These are phyloP conservation scores for Bufo bufo DNA, from an alignment of 2,113 vertebrate genomes.

Conservation along the genomic window DNA sequence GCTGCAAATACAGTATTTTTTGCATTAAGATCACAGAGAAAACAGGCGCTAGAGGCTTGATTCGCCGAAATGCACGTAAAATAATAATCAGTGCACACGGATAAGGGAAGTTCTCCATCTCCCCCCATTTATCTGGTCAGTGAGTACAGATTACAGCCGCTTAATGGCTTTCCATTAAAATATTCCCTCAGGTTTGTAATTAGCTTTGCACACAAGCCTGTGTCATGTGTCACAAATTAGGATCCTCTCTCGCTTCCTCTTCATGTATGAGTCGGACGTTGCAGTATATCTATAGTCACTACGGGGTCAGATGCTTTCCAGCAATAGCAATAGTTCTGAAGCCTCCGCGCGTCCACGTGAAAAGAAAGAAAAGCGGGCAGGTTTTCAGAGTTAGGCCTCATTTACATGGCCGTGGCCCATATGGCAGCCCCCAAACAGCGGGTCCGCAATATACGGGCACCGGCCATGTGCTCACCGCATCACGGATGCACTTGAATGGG, in stretches of 20 bases:
- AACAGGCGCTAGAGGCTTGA: neutral
- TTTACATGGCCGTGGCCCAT: too few relatives aligned
- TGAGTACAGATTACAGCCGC: neutral
- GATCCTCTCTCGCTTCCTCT: neutral
- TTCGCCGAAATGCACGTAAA: neutral
- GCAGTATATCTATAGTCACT: neutral
- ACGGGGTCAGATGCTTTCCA: neutral
- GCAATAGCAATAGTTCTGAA: too few relatives aligned
- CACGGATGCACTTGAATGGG: too few relatives aligned
- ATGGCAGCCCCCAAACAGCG: too few relatives aligned
- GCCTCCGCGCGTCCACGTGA: too few relatives aligned
- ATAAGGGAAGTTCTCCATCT: neutral
- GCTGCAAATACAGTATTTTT: neutral
- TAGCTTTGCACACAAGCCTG: conserved; percentile 15
- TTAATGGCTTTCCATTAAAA: conserved; percentile 38
- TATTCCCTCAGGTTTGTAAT: conserved; percentile 46
- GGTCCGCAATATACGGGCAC: too few relatives aligned
- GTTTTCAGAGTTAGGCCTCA: too few relatives aligned
- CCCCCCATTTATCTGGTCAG: neutral
- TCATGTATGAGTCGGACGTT: neutral
- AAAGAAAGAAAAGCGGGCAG: too few relatives aligned
- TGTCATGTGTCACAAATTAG: conserved; percentile 49
- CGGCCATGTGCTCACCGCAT: too few relatives aligned
- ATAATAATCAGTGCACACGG: conserved; percentile 19
- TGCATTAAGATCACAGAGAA: neutral